Evolutionary conservation across 2,797 vertebrate genomes (phyloP), one percentile per base, ranked within the genome.

Genomic region (Carapus acus): DNA sequence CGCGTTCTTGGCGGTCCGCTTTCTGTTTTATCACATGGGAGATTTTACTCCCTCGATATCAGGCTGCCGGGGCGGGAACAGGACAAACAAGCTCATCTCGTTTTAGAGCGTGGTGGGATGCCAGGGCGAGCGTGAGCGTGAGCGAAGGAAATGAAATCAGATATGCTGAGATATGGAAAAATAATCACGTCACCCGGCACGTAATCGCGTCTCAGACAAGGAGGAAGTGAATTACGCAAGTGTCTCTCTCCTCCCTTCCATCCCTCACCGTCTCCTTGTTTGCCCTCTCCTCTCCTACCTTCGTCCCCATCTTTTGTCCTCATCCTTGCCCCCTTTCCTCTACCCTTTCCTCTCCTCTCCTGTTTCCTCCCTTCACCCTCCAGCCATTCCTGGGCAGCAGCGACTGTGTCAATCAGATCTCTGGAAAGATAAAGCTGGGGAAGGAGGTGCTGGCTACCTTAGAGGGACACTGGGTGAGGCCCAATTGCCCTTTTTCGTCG

Each of bases 301-400:
- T 8, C 16, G 8, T 31, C 23, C 16, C 19, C n/a, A 18, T 17
- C 4, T n/a, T 14, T 16, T 22, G 24, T 18, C 8, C 43, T 33
- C 37, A 3, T 19, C n/a, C 18, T 22, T 20, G 3, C 6, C 1
- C 12, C 12, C n/a, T 11, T 16, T 5, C 16, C 29, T 41, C 19
- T n/a, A 15, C 8, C 13, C 5, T n/a, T 11, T 22, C 14, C 18
- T 42, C n/a, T 37, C 15, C 67, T 46, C 39, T 55, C n/a, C 46
- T 29, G 51, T 14, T 45, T 18, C 43, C 13, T 44, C 17, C 0
- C 7, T 62, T 12, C 44, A 8, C 37, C 56, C 58, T 57, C 6
- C 80, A 99, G 96, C 96, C 95, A 19, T 99, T 99, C 87, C 80
- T 99, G 77, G 96, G 96, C 62, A 97, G 90, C 83, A 92, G 91